phyloP scores from a whole-genome alignment of 2,797 vertebrate genomes.

The Spondyliosoma cantharus region DNA sequence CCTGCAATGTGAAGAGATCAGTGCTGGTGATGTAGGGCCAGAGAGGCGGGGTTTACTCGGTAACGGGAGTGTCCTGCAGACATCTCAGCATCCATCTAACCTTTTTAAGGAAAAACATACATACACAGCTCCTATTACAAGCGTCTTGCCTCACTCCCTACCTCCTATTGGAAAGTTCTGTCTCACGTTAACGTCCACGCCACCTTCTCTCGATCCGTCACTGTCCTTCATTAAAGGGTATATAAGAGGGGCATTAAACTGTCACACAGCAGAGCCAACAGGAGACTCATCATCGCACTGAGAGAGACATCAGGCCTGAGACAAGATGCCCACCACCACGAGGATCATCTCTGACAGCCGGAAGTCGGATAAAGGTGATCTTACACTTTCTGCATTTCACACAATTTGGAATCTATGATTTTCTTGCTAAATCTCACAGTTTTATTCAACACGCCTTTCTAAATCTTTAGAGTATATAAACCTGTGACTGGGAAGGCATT shows the following conservation, averaged over 20 bases:
- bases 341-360: conserved; percentile 62
- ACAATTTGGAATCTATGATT: not conserved
- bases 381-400: conserved; percentile 23
- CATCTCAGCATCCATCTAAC: conserved; percentile 43
- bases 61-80: conserved; percentile 25
- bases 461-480: not conserved
- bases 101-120: conserved; percentile 75
- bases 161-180: conserved; percentile 44
- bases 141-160: conserved; percentile 21
- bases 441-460: not conserved
- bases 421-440: not conserved
- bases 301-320: conserved; percentile 32
- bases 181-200: conserved; percentile 28
- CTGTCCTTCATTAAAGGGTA: conserved; percentile 59
- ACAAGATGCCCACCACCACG: conserved; percentile 72
- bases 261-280: conserved; percentile 20
- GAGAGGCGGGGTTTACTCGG: conserved; percentile 39
- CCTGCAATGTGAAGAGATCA: conserved; percentile 46
- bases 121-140: conserved; percentile 60
- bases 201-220: conserved; percentile 27
- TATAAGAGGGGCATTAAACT: conserved; percentile 64
- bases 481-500: not conserved
- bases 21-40: conserved; percentile 4
- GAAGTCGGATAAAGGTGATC: conserved; percentile 72
- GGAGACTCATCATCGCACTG: conserved; percentile 31